Conservation (phyloP, 2,888 invertebrate genomes). For the Nomada fabriciana region DNA sequence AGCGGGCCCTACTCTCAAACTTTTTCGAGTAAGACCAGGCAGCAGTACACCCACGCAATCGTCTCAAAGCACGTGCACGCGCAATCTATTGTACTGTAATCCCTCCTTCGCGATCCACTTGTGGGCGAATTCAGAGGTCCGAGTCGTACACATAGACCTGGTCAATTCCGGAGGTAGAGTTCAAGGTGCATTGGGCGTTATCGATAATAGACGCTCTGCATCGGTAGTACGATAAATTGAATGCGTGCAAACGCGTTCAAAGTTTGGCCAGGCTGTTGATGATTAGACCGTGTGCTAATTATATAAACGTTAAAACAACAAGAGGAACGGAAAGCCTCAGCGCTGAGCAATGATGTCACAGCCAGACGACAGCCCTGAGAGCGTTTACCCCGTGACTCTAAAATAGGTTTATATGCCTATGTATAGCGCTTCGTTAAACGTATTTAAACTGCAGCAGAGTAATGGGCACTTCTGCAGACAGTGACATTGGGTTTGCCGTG, state of each 20-base stretch:
- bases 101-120: conserved; percentile 26
- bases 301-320: conserved; percentile 42
- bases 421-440: conserved; percentile 71
- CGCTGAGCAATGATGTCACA: conserved; percentile 70
- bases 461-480: conserved; percentile 45
- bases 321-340: conserved; percentile 57
- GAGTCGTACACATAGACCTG: conserved; percentile 3
- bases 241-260: neutral
- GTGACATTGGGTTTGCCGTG: conserved; percentile 47
- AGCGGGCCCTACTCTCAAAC: conserved; percentile 67
- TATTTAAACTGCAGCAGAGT: conserved; percentile 59
- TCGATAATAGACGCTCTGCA: too few species aligned
- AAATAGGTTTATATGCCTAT: conserved; percentile 73
- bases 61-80: conserved; percentile 27
- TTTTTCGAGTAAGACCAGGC: conserved; percentile 68
- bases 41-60: conserved; percentile 73
- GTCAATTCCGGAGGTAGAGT: conserved; percentile 8
- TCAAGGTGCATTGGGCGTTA: neutral
- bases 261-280: conserved; percentile 17
- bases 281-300: conserved; percentile 56
- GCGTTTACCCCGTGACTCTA: conserved; percentile 75
- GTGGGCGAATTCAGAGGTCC: neutral
- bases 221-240: too few species aligned
- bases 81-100: conserved; percentile 48
- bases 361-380: conserved; percentile 66